Percentiles rank a stretch among this genome's conserved stretches.
phyloP scores from a whole-genome alignment of 2,113 vertebrate species.

The Taxidea taxus region DNA sequence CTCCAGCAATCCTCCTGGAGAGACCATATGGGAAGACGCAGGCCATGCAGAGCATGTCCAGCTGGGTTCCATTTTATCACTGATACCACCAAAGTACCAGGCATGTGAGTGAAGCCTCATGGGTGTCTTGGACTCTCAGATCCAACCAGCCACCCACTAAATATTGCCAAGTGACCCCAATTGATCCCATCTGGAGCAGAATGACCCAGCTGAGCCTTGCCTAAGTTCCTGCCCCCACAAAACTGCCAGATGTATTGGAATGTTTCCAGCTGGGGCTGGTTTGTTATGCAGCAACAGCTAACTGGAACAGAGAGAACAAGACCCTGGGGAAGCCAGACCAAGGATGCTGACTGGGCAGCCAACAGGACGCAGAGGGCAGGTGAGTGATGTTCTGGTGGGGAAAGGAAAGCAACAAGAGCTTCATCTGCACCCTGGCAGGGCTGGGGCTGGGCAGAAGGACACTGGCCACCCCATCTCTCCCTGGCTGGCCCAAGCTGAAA shows the following conservation, averaged over 20 bases:
- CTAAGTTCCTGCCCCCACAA: background rate
- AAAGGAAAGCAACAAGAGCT: background rate
- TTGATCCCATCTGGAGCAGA: background rate
- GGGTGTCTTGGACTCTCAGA: background rate
- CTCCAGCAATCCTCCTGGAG: background rate
- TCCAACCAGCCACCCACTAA: background rate
- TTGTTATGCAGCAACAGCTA: background rate
- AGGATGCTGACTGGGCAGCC: background rate
- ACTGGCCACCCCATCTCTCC: background rate
- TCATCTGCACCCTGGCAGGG: background rate
- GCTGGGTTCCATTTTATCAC: background rate
- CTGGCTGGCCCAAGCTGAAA: background rate
- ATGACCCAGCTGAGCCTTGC: background rate
- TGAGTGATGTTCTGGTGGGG: background rate
- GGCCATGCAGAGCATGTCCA: rapidly evolving
- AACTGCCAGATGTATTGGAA: background rate
- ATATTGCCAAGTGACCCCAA: background rate
- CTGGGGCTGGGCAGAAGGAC: background rate
- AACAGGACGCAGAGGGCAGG: background rate
- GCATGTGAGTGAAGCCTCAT: background rate
- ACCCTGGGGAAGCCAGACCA: background rate
- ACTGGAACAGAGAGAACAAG: background rate
- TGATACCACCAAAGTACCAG: background rate
- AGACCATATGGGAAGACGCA: background rate
- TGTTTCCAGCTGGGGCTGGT: background rate